A percentile compares a stretch with the other conserved stretches of the same genome.
Evolutionary conservation across 2,888 invertebrate genomes (phyloP).

Genomic region (Hyppa rectilinea): DNA sequence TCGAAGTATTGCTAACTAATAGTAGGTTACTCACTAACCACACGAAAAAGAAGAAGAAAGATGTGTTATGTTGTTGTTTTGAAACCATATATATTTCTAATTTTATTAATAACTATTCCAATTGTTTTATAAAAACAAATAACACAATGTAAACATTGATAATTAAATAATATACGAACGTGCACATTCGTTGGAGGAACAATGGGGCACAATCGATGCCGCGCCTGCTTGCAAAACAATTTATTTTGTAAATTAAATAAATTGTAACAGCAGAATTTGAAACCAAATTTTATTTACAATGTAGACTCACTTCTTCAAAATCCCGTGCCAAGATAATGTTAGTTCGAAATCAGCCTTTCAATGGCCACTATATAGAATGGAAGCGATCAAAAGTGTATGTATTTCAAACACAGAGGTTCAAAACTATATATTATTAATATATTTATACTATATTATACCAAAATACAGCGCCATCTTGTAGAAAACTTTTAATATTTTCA

Average conservation of each 20-base stretch:
- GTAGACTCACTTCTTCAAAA: neutral
- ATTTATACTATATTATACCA: slow-evolving; percentile 23
- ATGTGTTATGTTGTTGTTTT: too few species aligned
- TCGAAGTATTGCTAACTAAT: neutral
- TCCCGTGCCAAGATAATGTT: neutral
- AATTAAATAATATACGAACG: too few species aligned
- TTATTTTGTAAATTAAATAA: slow-evolving; percentile 13
- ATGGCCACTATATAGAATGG: neutral
- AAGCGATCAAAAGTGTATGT: neutral
- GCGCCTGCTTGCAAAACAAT: neutral
- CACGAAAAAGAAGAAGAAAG: too few species aligned
- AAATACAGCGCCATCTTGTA: slow-evolving; percentile 35
- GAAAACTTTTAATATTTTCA: slow-evolving; percentile 31
- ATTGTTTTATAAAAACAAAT: too few species aligned
- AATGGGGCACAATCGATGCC: neutral
- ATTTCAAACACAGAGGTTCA: neutral
- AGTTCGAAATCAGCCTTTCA: neutral
- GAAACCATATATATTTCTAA: too few species aligned
- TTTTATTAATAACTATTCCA: too few species aligned
- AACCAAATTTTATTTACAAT: neutral
- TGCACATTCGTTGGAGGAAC: neutral
- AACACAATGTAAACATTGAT: too few species aligned
- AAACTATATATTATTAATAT: slow-evolving; percentile 11
- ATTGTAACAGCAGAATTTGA: neutral
- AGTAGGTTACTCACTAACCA: too few species aligned